These are phyloP conservation scores for Drosophila novamexicana DNA, from an alignment of 1,140 invertebrate species.

Conservation along the genomic window DNA sequence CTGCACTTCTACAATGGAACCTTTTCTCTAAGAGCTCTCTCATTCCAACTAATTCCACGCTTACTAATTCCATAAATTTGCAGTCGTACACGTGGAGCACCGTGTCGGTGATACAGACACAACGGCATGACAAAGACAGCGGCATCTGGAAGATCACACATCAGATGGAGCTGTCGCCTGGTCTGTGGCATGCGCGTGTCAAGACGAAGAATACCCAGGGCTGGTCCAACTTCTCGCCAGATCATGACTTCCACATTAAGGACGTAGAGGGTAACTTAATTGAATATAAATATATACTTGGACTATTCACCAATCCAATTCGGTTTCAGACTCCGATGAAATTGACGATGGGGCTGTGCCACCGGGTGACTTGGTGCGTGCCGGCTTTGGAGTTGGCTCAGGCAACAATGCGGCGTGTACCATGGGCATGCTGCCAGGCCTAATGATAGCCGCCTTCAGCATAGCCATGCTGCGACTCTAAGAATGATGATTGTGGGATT, in stretches of 20 bases:
- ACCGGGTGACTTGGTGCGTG: slow-evolving; percentile 60
- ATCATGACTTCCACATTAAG: slow-evolving; percentile 63
- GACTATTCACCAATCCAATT: not conserved
- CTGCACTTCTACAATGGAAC: no score
- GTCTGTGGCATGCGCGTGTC: slow-evolving; percentile 76
- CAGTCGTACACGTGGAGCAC: slow-evolving; percentile 81
- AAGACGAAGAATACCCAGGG: slow-evolving; percentile 78
- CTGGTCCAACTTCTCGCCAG: slow-evolving; percentile 78
- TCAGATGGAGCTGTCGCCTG: slow-evolving; percentile 71
- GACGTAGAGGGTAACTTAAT: slow-evolving; percentile 48
- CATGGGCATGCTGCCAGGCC: slow-evolving; percentile 1
- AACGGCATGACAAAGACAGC: slow-evolving; percentile 66
- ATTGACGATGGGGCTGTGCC: slow-evolving; percentile 48
- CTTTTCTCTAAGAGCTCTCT: no score
- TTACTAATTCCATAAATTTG: not conserved
- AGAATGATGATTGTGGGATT: slow-evolving; percentile 1
- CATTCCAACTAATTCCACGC: not conserved
- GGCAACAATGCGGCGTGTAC: slow-evolving; percentile 20
- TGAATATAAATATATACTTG: no score
- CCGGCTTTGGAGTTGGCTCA: slow-evolving; percentile 48
- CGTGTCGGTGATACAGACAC: slow-evolving; percentile 70
- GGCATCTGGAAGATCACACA: slow-evolving; percentile 82
- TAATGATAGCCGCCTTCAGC: slow-evolving; percentile 17
- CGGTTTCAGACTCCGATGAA: slow-evolving; percentile 20
- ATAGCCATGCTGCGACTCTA: slow-evolving; percentile 54